phyloP scores from a whole-genome alignment of 2,888 invertebrate genomes.

The Bibio marci region DNA sequence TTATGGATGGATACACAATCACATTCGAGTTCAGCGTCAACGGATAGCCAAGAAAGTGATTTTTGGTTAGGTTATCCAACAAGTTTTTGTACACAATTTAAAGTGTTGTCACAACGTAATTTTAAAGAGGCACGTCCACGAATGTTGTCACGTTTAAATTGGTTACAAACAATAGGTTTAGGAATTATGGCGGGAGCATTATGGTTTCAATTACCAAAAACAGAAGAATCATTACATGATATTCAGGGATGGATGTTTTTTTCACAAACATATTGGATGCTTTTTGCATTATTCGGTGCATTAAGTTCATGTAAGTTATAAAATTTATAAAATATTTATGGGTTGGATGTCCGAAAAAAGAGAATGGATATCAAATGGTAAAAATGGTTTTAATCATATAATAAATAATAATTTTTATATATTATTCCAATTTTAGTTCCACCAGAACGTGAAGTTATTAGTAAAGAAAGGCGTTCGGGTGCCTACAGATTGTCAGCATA shows the following conservation, averaged over 20 bases:
- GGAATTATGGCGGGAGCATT: conserved; percentile 55
- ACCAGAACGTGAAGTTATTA: conserved; percentile 59
- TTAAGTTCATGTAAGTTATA: conserved; percentile 64
- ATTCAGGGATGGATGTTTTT: conserved; percentile 75
- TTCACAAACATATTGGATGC: conserved; percentile 68
- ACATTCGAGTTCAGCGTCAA: conserved; percentile 44
- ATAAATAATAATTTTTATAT: too few relatives aligned
- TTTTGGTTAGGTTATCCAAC: conserved; percentile 54
- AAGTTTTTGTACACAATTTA: conserved; percentile 63
- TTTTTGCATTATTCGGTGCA: conserved; percentile 61
- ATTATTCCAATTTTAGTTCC: conserved; percentile 40
- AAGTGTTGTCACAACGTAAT: conserved; percentile 55
- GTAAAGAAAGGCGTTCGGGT: conserved; percentile 61
- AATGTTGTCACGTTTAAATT: conserved; percentile 59
- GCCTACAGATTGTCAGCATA: conserved; percentile 65
- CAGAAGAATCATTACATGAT: conserved; percentile 56
- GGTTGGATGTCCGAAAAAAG: background rate
- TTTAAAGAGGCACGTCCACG: conserved; percentile 57
- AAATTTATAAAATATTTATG: conserved; percentile 5
- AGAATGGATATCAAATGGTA: too few relatives aligned
- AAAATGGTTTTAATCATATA: too few relatives aligned
- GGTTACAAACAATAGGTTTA: conserved; percentile 56
- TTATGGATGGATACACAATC: conserved; percentile 54
- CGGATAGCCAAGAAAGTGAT: conserved; percentile 39
- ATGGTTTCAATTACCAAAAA: conserved; percentile 62